Conservation (phyloP, 2,888 invertebrate species). For the Branchellion lobata region DNA sequence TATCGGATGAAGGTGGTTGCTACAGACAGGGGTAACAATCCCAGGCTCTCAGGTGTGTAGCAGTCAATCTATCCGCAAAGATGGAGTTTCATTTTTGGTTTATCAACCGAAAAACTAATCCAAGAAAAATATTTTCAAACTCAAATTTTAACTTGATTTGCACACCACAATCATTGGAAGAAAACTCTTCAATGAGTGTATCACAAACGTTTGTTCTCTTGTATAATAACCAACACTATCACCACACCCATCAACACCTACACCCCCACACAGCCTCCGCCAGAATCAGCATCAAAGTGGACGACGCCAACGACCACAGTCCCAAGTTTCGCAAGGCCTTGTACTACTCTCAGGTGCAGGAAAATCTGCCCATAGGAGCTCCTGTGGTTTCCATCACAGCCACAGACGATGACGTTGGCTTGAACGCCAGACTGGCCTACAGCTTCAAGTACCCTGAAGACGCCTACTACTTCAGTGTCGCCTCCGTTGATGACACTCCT, state of each 20-base stretch:
- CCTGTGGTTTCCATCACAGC: slow-evolving; percentile 58
- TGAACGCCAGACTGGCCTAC: slow-evolving; percentile 89
- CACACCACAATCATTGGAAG: no score
- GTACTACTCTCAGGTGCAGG: slow-evolving; percentile 52
- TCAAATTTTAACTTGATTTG: neutral
- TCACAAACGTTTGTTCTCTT: no score
- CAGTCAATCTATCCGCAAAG: neutral
- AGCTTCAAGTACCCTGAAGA: slow-evolving; percentile 68
- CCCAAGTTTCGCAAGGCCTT: slow-evolving; percentile 58
- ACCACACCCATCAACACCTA: no score
- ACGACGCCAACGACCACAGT: slow-evolving; percentile 64
- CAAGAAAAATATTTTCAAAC: neutral
- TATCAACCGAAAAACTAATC: neutral
- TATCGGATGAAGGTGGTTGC: slow-evolving; percentile 92
- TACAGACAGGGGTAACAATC: slow-evolving; percentile 68
- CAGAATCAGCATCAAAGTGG: slow-evolving; percentile 61
- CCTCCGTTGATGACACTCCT: slow-evolving; percentile 51
- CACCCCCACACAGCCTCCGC: slow-evolving; percentile 53
- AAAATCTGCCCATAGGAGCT: slow-evolving; percentile 50
- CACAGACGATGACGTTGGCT: slow-evolving; percentile 58
- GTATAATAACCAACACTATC: no score
- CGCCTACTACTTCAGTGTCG: slow-evolving; percentile 52
- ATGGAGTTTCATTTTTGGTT: neutral
- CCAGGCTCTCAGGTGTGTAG: slow-evolving; percentile 51
- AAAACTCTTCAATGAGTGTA: no score